A percentile compares a stretch with the other conserved stretches of the same genome.
Conservation (phyloP, 92 coral and sea anemone species). For the Isaurus tuberculatus region DNA sequence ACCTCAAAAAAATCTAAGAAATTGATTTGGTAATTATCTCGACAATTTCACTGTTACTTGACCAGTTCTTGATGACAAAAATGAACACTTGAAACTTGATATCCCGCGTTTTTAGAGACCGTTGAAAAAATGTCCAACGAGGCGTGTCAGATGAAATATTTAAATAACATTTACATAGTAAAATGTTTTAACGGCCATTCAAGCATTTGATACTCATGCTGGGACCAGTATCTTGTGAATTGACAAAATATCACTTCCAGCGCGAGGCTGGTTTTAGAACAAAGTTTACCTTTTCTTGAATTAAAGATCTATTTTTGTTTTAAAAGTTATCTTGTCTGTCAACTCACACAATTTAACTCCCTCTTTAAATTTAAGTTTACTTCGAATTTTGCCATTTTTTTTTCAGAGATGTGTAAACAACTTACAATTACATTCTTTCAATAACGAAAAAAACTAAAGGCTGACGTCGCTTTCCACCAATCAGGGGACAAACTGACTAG, state of each 20-base stretch:
- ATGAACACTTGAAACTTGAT: conserved; percentile 7
- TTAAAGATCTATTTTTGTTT: too few species aligned
- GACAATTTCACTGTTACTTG: neutral
- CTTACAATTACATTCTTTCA: too few species aligned
- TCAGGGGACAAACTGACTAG: too few species aligned
- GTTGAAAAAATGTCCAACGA: conserved; percentile 43
- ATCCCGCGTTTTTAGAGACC: conserved; percentile 40
- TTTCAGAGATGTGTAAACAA: too few species aligned
- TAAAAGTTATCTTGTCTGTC: too few species aligned
- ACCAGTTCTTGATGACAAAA: neutral
- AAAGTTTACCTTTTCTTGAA: neutral
- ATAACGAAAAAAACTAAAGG: too few species aligned
- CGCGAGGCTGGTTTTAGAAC: too few species aligned
- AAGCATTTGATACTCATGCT: neutral
- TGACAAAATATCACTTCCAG: neutral
- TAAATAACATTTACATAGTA: neutral
- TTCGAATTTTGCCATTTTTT: too few species aligned
- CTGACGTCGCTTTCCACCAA: too few species aligned
- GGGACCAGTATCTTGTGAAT: neutral
- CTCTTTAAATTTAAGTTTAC: too few species aligned
- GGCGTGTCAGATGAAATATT: conserved; percentile 7
- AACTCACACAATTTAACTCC: too few species aligned
- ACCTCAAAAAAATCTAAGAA: neutral
- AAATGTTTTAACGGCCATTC: neutral
- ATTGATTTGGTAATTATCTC: neutral